phyloP scores from a whole-genome alignment of 2,888 invertebrate genomes.

The Sepiola atlantica region DNA sequence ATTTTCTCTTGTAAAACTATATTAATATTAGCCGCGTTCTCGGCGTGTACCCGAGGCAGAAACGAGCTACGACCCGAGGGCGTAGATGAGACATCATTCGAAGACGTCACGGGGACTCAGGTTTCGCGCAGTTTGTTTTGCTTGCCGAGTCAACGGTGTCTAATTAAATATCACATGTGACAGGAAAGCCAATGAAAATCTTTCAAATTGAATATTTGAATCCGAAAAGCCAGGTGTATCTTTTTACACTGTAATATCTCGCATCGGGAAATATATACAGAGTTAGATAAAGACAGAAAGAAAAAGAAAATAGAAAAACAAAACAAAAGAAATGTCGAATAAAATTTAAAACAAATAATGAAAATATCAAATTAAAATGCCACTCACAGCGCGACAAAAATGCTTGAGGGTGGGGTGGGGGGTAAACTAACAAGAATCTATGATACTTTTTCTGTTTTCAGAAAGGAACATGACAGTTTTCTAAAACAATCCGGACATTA shows the following conservation, averaged over 20 bases:
- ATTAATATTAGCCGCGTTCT: too few species aligned
- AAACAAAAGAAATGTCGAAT: too few species aligned
- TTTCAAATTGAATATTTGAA: not conserved
- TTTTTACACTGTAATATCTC: not conserved
- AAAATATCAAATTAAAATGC: not conserved
- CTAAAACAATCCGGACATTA: too few species aligned
- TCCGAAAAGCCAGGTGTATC: not conserved
- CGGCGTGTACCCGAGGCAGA: too few species aligned
- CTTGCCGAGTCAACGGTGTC: not conserved
- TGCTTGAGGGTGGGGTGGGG: not conserved
- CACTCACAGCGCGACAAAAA: not conserved
- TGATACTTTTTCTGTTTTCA: not conserved
- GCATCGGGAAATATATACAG: not conserved
- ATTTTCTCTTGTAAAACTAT: too few species aligned
- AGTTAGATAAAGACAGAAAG: not conserved
- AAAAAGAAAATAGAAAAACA: too few species aligned
- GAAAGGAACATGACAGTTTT: not conserved
- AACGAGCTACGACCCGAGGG: not conserved
- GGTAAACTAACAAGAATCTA: too few species aligned
- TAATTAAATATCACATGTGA: not conserved
- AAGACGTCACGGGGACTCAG: not conserved
- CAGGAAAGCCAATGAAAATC: slow-evolving; percentile 32
- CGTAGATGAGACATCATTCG: not conserved
- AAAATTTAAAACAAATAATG: not conserved
- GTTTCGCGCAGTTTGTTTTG: not conserved